Evolutionary conservation across 2,888 invertebrate species (phyloP), one percentile per base, ranked within the genome.

Genomic region (Digitonthophagus gazella): DNA sequence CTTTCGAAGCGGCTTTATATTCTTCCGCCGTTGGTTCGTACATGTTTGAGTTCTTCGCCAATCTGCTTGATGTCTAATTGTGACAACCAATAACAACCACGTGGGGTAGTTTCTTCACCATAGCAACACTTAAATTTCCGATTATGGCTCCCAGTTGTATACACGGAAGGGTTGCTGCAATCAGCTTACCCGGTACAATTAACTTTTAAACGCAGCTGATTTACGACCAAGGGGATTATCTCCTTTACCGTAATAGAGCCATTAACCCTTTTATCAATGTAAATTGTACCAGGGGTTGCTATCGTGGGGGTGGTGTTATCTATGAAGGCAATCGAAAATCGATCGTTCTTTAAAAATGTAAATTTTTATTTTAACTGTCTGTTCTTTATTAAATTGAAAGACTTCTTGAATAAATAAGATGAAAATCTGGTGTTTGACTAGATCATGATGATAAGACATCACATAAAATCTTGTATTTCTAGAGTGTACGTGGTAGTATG

Each of bases 201-300:
- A 69, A 69, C 69, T 69, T 69, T 69, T 69, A 69, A 69, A 69
- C 66, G 66, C 55, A 64, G 63, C 69, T 69, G 64, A 69, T 66
- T 69, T 69, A 69, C 66, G 69, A 28, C 22, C 66, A 57, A 14
- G 64, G 69, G 66, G 69, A 69, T 69, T 66, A 69, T 69, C 69
- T 69, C 66, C 66, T 66, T 67, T 66, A 66, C 69, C 69, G 66
- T 69, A 69, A 69, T 69, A 69, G 69, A 69, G 66, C 69, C 69
- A 70, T 67, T 70, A 70, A 70, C 70, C 70, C 70, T 70, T 70
- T 70, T 70, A 70, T 70, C 70, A 67, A 67, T 66, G 70, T 67
- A 70, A 70, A 70, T 70, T 70, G 67, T 65, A 65, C 11, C 70
- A 70, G 65, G 56, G 55, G 70, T 57, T n/a, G n/a, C n/a, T n/a